These are phyloP conservation scores for Anaspis maculata DNA, from an alignment of 2,888 invertebrate genomes.

Conservation along the genomic window DNA sequence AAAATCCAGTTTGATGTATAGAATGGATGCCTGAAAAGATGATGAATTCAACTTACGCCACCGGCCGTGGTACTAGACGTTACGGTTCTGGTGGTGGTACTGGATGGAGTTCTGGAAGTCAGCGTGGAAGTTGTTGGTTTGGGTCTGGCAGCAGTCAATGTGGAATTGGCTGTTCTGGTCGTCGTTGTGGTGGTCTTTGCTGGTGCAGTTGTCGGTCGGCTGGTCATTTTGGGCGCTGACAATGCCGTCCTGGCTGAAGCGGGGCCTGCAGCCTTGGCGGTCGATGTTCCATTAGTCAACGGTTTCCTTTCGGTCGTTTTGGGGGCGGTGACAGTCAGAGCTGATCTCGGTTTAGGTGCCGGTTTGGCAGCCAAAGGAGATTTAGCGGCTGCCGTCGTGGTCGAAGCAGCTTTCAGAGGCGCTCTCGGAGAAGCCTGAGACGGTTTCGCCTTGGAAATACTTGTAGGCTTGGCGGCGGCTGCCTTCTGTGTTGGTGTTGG, in stretches of 20 bases:
- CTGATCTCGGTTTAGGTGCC: slow-evolving; percentile 6
- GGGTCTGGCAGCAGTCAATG: slow-evolving; percentile 18
- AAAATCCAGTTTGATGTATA: background rate
- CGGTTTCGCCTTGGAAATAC: slow-evolving; percentile 3
- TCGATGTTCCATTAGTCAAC: slow-evolving; percentile 45
- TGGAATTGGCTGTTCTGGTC: slow-evolving; percentile 21
- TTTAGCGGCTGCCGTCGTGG: slow-evolving; percentile 11
- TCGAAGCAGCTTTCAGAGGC: slow-evolving; percentile 9
- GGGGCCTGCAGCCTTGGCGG: slow-evolving; percentile 13
- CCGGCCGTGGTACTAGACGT: slow-evolving; percentile 19
- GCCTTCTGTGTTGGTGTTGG: slow-evolving; percentile 6
- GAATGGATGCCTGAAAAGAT: background rate
- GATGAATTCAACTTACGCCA: slow-evolving; percentile 8
- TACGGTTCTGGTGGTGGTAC: slow-evolving; percentile 16
- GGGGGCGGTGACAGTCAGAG: slow-evolving; percentile 1
- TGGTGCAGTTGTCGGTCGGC: slow-evolving; percentile 18
- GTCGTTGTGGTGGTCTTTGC: slow-evolving; percentile 23
- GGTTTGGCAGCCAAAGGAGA: slow-evolving; percentile 11
- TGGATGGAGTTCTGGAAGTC: slow-evolving; percentile 9
- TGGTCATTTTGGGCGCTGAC: slow-evolving; percentile 14
- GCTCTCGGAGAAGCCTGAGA: background rate
- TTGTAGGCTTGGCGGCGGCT: slow-evolving; percentile 14
- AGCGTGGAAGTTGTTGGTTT: slow-evolving; percentile 6
- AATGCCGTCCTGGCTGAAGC: slow-evolving; percentile 17
- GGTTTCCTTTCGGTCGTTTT: slow-evolving; percentile 44